A percentile compares a stretch with the other conserved stretches of the same genome.
These are phyloP conservation scores for Eupelmus urozonus DNA, from an alignment of 2,888 invertebrate species.

Conservation along the genomic window DNA sequence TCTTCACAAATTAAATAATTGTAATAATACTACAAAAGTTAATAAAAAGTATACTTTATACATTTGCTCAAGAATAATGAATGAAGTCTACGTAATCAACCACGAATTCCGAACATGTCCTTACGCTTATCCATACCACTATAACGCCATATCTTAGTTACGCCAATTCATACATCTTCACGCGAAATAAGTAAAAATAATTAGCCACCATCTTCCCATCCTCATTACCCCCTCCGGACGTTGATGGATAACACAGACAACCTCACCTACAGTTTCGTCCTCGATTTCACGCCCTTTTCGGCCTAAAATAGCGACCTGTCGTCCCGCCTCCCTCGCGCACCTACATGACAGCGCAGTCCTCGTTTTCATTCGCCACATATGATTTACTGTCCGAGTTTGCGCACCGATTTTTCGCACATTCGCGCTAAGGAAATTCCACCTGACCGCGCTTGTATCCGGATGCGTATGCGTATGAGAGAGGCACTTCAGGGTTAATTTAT, in stretches of 20 bases:
- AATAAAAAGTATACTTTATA: too few relatives aligned
- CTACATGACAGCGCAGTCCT: background rate
- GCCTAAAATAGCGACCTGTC: too few relatives aligned
- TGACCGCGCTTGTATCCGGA: background rate
- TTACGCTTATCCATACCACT: background rate
- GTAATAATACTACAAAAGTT: too few relatives aligned
- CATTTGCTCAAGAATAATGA: constrained; percentile 9
- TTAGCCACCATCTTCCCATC: background rate
- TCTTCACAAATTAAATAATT: too few relatives aligned
- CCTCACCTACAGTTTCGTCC: too few relatives aligned
- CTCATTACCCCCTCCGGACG: background rate
- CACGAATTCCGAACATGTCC: background rate
- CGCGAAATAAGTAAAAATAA: too few relatives aligned
- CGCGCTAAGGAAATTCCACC: background rate
- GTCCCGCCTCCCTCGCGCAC: background rate
- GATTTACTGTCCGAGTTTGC: constrained; percentile 24
- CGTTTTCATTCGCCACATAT: background rate
- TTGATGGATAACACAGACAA: constrained; percentile 27
- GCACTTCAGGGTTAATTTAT: constrained; percentile 35
- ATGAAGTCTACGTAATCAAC: background rate
- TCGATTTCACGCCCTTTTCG: too few relatives aligned
- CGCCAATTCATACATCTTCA: background rate
- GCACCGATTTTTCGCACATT: constrained; percentile 1
- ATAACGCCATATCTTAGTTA: background rate
- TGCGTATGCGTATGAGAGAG: too few relatives aligned